Evolutionary conservation across 2,113 vertebrate species (phyloP).

Genomic region (Thryonomys swinderianus): DNA sequence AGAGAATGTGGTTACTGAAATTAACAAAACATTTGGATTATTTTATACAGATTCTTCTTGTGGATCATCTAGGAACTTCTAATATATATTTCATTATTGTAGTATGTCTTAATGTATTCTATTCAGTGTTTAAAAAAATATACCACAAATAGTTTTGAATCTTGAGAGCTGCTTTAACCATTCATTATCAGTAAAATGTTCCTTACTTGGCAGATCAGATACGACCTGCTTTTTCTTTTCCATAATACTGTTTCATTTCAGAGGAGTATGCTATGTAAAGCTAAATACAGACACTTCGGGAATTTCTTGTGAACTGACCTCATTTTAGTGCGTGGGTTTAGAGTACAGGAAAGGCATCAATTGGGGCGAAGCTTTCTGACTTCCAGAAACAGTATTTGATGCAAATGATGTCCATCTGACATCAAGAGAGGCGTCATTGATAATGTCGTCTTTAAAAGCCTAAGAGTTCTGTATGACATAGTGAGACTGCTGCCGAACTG

Average conservation of each 20-base stretch:
- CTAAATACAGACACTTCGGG: not conserved
- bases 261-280: not conserved
- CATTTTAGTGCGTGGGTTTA: not conserved
- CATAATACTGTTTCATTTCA: not conserved
- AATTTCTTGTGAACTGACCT: not conserved
- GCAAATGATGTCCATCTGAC: not conserved
- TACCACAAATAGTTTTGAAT: not conserved
- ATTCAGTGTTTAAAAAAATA: constrained; percentile 41
- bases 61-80: constrained; percentile 29
- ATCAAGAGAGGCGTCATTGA: not conserved
- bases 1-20: not conserved
- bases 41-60: not conserved
- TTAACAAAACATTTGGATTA: constrained; percentile 17
- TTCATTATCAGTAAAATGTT: not conserved
- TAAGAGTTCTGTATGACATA: not conserved
- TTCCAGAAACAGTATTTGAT: not conserved
- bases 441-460: not conserved
- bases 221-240: not conserved
- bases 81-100: not conserved
- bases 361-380: not conserved
- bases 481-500: not conserved
- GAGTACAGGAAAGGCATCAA: constrained; percentile 14
- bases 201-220: not conserved
- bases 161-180: not conserved
- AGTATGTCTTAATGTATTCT: not conserved